These are phyloP conservation scores for Muscicapa striata DNA, from an alignment of 2,797 vertebrate genomes.

Conservation along the genomic window DNA sequence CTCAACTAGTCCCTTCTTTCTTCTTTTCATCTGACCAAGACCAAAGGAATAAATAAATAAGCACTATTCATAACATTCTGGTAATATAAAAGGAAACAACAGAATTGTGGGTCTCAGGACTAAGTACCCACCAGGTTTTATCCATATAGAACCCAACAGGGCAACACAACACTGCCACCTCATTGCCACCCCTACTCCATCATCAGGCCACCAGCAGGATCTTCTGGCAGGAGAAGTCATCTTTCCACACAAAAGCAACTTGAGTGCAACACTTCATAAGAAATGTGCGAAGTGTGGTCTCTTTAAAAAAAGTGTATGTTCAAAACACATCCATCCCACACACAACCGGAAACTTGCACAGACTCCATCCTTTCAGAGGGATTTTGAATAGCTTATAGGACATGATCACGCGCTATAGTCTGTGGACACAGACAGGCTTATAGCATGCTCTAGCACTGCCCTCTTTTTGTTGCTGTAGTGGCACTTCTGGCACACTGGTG, in stretches of 20 bases:
- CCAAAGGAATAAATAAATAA: slow-evolving; percentile 38
- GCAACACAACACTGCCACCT: fast-evolving
- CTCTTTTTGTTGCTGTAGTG: neutral
- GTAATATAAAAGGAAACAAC: neutral
- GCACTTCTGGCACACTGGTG: neutral
- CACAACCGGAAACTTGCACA: neutral
- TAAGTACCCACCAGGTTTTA: neutral
- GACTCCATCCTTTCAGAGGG: neutral
- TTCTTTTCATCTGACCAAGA: slow-evolving; percentile 11
- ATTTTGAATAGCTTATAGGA: neutral
- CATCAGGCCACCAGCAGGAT: neutral
- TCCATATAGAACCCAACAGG: fast-evolving
- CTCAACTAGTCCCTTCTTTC: neutral
- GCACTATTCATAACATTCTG: neutral
- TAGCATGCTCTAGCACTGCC: neutral
- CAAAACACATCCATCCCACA: neutral
- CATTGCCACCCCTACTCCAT: neutral
- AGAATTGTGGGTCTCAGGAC: neutral
- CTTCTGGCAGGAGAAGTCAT: neutral
- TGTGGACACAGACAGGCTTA: neutral
- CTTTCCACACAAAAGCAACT: neutral
- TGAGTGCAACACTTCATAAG: fast-evolving
- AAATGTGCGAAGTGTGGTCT: fast-evolving
- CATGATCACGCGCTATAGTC: neutral
- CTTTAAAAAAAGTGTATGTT: fast-evolving